A percentile compares a stretch with the other conserved stretches of the same genome.
Evolutionary conservation across 2,888 invertebrate genomes (phyloP).

Genomic region (Rutpela maculata): DNA sequence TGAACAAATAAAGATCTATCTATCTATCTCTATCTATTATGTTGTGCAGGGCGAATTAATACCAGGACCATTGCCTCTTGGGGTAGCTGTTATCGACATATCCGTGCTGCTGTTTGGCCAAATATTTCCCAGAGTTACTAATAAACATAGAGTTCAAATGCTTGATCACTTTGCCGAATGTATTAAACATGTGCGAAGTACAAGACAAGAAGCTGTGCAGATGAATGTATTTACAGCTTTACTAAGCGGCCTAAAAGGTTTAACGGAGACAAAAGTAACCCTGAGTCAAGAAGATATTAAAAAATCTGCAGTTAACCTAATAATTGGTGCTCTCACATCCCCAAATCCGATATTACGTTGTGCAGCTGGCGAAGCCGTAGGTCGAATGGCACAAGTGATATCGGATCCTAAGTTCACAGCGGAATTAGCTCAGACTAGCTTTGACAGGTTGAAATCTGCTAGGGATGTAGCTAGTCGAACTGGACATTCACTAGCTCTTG

Average conservation of each 20-base stretch:
- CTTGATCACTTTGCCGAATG: constrained; percentile 97
- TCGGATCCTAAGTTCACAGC: constrained; percentile 91
- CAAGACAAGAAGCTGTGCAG: constrained; percentile 95
- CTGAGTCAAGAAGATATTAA: constrained; percentile 94
- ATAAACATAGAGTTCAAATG: constrained; percentile 98
- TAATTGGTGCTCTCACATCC: constrained; percentile 86
- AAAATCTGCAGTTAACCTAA: constrained; percentile 87
- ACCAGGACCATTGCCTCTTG: constrained; percentile 91
- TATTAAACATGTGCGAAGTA: constrained; percentile 93
- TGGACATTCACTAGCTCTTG: constrained; percentile 93
- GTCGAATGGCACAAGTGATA: constrained; percentile 93
- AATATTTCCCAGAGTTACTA: constrained; percentile 95
- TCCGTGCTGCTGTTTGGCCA: constrained; percentile 94
- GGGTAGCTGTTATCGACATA: constrained; percentile 97
- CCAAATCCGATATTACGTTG: constrained; percentile 89
- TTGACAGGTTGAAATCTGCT: constrained; percentile 90
- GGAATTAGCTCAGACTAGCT: constrained; percentile 91
- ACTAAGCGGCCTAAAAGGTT: constrained; percentile 88
- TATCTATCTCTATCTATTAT: too few relatives aligned
- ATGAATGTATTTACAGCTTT: constrained; percentile 97
- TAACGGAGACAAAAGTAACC: constrained; percentile 90
- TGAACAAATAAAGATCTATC: too few relatives aligned
- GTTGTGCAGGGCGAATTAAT: constrained; percentile 76
- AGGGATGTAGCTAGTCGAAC: constrained; percentile 92
- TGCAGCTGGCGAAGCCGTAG: constrained; percentile 96